Evolutionary conservation across 2,113 vertebrate genomes (phyloP), one percentile per base, ranked within the genome.

Genomic region (Indri indri): DNA sequence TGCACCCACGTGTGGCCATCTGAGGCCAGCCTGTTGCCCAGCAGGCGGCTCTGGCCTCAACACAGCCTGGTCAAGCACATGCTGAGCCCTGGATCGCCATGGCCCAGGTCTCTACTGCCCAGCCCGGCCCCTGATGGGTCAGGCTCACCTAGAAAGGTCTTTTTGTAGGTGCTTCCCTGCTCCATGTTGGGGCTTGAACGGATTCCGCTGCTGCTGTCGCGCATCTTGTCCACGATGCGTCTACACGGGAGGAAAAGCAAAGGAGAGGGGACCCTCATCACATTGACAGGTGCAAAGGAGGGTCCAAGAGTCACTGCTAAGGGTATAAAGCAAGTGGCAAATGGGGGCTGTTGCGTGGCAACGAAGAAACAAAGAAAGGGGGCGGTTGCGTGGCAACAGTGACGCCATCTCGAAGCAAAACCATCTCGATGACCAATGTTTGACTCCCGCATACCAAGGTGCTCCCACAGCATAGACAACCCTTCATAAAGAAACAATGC

Each of bases 181-280:
- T 99, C 99, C 97, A 99, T 96, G 20, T 99, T 99, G 97, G 94
- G 99, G 59, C 98, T 98, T 91, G 99, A 96, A 92, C 98, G 99
- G 97, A 99, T 99, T n/a, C 99, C 99, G 30, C 97, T 98, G 98
- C 98, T 98, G 66, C 98, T 94, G 52, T 99, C 99, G 1, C 98
- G 99, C 99, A 99, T 99, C 96, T 98, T 99, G 96, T 99, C 99
- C 98, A 99, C 97, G 70, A 99, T 99, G 84, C 99, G 98, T 79
- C 99, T 99, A 90, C 52, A 88, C 27, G 79, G 4, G 81, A 90
- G 34, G 32, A 93, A 77, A 92, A 57, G n/a, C 63, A 81, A 30
- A 95, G 61, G 45, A 83, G 37, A 93, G 22, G 66, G 54, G 74
- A 4, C 63, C 25, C 47, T 76, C 1, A 0, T 81, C 45, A 87